Percentiles rank a stretch among this genome's conserved stretches.
Evolutionary conservation across 2,797 vertebrate species (phyloP).

Genomic region (Phylloscopus collybita): DNA sequence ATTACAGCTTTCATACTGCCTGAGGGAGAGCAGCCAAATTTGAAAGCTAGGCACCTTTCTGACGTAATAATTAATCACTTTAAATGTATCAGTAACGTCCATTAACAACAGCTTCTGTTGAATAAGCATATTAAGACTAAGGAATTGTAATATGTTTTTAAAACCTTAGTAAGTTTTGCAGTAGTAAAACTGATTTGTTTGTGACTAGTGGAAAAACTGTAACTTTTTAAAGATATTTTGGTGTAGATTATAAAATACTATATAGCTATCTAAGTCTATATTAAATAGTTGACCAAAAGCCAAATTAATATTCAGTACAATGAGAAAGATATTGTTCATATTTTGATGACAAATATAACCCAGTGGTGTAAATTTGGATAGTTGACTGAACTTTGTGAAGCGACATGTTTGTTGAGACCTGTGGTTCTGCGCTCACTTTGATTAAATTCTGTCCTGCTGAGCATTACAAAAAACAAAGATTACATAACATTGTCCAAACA

Average conservation of each 20-base stretch:
- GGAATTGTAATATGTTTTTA: background rate
- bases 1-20: conserved; percentile 22
- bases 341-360: conserved; percentile 19
- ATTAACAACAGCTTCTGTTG: background rate
- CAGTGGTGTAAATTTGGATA: conserved; percentile 4
- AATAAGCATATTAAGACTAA: conserved; percentile 26
- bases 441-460: background rate
- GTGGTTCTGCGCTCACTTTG: background rate
- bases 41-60: conserved; percentile 41
- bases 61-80: conserved; percentile 37
- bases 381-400: conserved; percentile 18
- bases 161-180: conserved; percentile 9
- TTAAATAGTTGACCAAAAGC: conserved; percentile 27
- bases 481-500: background rate
- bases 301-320: conserved; percentile 22
- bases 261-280: background rate
- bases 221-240: background rate
- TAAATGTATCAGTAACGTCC: background rate
- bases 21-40: background rate
- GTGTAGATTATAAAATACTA: background rate
- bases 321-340: conserved; percentile 20
- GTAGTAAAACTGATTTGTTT: background rate
- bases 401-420: background rate
- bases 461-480: background rate
- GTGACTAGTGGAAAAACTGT: background rate